phyloP scores from a whole-genome alignment of 2,888 invertebrate genomes.

The Drosophila kanekoi region DNA sequence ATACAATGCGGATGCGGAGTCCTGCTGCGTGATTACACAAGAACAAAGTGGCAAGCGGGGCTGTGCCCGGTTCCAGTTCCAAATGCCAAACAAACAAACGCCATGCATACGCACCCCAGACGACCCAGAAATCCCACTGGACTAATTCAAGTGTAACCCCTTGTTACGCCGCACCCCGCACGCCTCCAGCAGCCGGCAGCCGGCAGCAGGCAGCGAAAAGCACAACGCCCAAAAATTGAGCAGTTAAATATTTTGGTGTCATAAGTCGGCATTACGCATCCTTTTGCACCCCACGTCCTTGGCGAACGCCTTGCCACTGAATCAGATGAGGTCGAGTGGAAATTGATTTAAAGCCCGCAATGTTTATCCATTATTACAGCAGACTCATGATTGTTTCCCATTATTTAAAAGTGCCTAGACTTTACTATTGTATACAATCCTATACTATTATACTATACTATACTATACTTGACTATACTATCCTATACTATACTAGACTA shows the following conservation, averaged over 20 bases:
- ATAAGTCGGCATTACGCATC: conserved; percentile 82
- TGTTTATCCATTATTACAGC: conserved; percentile 14
- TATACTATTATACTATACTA: no score
- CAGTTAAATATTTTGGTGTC: conserved; percentile 84
- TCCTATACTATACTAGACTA: no score
- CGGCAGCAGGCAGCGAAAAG: conserved; percentile 34
- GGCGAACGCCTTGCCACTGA: neutral
- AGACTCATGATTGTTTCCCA: neutral
- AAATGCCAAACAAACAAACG: conserved; percentile 61
- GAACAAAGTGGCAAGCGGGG: conserved; percentile 42
- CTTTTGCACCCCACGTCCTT: neutral
- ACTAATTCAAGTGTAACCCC: conserved; percentile 82
- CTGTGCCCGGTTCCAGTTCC: conserved; percentile 22
- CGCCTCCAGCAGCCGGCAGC: conserved; percentile 9
- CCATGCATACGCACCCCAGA: conserved; percentile 40
- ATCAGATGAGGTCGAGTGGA: conserved; percentile 2
- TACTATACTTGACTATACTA: no score
- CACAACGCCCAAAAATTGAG: conserved; percentile 79
- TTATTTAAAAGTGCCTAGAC: neutral
- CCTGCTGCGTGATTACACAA: conserved; percentile 75
- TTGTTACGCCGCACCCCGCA: conserved; percentile 54
- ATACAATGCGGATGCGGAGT: conserved; percentile 45
- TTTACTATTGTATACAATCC: neutral
- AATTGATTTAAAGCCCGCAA: conserved; percentile 48
- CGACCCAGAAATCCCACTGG: conserved; percentile 81